Base-by-base conservation (phyloP, 2,113 vertebrate genomes). In the Nibea coibor region DNA sequence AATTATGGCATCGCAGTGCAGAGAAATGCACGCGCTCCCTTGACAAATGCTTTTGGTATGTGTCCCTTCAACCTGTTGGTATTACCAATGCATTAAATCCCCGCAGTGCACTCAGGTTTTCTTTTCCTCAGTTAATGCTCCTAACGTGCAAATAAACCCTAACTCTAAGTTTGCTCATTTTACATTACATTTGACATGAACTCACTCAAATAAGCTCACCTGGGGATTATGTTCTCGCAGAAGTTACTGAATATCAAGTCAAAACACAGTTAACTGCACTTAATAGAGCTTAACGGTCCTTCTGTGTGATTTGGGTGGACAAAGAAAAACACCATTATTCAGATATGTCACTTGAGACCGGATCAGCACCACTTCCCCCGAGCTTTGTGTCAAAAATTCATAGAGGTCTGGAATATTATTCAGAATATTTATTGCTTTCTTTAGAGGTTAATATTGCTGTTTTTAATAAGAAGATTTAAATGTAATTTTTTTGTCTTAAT, bases 31-130 rank as follows among this genome's bases (percentile, higher is more conserved):
- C 48, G 0, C 31, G 35, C 61, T 70, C 56, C 70, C 53, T 59
- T 81, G 85, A 79, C 78, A 59, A 71, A 87, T 26, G 75, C 80
- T 76, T 79, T 75, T 20, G 62, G 82, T 87, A 68, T 83, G 83
- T 51, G 77, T 81, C 47, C 80, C 62, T 72, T 69, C 69, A 79
- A 78, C 78, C 66, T 82, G 80, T 62, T 73, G 63, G 72, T 72
- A 5, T 72, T 72, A 58, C 58, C 69, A 48, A 39, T 31, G 80
- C 56, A 70, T 39, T 12, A 68, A 77, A 80, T 43, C 28, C 43
- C 65, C 5, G 20, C 31, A 28, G 77, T 58, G 58, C 53, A 26
- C 31, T 19, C 11, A 3, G 61, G 26, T 22, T 77, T 70, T 80
- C 50, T 48, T 22, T 43, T 59, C n/a, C 58, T 65, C 69, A 7